These are phyloP conservation scores for Monodelphis domestica DNA, from an alignment of 2,797 vertebrate species.

Conservation along the genomic window DNA sequence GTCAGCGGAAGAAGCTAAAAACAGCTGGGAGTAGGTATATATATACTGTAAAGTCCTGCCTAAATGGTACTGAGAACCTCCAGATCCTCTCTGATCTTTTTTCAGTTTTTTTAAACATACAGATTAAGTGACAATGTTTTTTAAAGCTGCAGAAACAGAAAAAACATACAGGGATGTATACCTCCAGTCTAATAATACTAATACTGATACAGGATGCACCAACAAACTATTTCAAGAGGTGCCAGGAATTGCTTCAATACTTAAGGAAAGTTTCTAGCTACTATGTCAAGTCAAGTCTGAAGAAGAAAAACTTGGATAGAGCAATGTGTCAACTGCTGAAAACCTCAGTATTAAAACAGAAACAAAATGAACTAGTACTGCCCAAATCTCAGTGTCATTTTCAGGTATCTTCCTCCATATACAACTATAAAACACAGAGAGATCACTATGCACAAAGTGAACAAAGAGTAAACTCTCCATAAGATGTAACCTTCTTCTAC, in stretches of 20 bases:
- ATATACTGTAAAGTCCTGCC: no score
- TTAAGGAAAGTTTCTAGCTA: background rate
- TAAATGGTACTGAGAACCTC: background rate
- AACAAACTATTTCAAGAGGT: no score
- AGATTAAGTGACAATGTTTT: background rate
- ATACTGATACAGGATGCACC: no score
- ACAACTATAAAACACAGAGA: conserved; percentile 1
- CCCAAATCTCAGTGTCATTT: conserved; percentile 22
- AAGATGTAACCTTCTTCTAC: conserved; percentile 51
- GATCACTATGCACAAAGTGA: background rate
- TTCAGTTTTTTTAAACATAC: background rate
- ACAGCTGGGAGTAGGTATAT: background rate
- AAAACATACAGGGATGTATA: background rate
- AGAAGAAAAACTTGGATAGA: background rate
- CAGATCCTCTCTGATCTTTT: background rate
- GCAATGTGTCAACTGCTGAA: background rate
- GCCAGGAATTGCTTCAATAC: background rate
- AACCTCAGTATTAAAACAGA: background rate
- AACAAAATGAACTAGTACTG: background rate
- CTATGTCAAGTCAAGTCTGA: background rate
- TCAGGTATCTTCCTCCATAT: background rate
- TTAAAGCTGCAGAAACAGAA: background rate
- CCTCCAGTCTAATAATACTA: background rate
- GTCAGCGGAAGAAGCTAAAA: background rate
- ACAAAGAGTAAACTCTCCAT: conserved; percentile 41